Percentiles rank a stretch among this genome's conserved stretches.
These are phyloP conservation scores for Protaetia brevitarsis DNA, from an alignment of 1,140 invertebrate species.

Conservation along the genomic window DNA sequence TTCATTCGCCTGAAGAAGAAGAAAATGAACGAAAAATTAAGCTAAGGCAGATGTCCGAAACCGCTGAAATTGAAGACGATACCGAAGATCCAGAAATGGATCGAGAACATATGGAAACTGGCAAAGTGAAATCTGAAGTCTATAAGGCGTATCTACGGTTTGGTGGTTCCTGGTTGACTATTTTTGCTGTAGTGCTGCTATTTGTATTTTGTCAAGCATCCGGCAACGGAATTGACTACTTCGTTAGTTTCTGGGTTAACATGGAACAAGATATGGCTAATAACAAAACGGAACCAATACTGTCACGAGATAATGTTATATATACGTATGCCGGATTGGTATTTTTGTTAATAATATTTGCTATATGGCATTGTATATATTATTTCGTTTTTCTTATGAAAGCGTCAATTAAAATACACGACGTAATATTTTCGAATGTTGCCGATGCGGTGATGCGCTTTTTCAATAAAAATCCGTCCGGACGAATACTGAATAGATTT, in stretches of 20 bases:
- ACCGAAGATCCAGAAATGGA: slow-evolving; percentile 38
- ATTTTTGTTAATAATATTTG: slow-evolving; percentile 59
- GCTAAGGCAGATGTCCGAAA: slow-evolving; percentile 50
- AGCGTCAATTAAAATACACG: slow-evolving; percentile 55
- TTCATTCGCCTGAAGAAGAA: slow-evolving; percentile 44
- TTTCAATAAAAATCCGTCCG: slow-evolving; percentile 58
- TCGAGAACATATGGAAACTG: slow-evolving; percentile 49
- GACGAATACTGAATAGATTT: slow-evolving; percentile 55
- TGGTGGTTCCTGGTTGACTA: slow-evolving; percentile 53
- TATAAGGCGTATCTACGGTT: slow-evolving; percentile 64
- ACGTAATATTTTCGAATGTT: slow-evolving; percentile 62
- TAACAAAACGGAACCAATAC: slow-evolving; percentile 25
- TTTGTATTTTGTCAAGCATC: slow-evolving; percentile 60
- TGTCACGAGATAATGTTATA: slow-evolving; percentile 42
- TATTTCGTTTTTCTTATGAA: slow-evolving; percentile 40
- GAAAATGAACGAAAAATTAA: slow-evolving; percentile 40
- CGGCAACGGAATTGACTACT: slow-evolving; percentile 65
- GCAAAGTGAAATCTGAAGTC: slow-evolving; percentile 56
- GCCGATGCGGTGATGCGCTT: slow-evolving; percentile 58
- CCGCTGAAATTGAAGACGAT: slow-evolving; percentile 44
- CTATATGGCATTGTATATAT: slow-evolving; percentile 42
- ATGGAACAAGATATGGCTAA: slow-evolving; percentile 40
- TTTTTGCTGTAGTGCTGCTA: slow-evolving; percentile 54
- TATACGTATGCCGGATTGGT: slow-evolving; percentile 53
- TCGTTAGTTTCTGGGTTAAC: slow-evolving; percentile 60